A percentile compares a stretch with the other conserved stretches of the same genome.
Evolutionary conservation across 2,113 vertebrate species (phyloP).

Genomic region (Ciconia maguari): DNA sequence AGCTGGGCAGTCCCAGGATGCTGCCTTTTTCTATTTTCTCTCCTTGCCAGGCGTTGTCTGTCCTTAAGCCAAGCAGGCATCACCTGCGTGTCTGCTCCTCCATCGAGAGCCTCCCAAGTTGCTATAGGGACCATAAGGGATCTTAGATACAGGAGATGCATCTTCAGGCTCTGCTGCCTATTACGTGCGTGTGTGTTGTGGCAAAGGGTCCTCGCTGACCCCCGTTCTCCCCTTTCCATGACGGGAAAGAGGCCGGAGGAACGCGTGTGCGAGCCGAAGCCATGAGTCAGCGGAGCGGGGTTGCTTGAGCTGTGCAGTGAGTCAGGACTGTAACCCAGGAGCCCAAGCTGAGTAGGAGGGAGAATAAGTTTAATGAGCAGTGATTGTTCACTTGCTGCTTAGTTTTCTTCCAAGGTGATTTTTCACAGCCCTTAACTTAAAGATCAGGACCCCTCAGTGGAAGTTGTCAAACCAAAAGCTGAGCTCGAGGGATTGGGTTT

Average conservation of each 20-base stretch:
- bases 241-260: not conserved
- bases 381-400: slow-evolving; percentile 42
- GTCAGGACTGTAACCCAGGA: slow-evolving; percentile 37
- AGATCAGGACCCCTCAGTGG: not conserved
- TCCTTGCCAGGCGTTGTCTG: not conserved
- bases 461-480: not conserved
- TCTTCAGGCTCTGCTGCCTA: not conserved
- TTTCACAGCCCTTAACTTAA: not conserved
- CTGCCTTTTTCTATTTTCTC: not conserved
- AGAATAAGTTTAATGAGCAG: slow-evolving; percentile 25
- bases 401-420: not conserved
- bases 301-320: not conserved
- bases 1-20: not conserved
- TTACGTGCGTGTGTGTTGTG: rapidly evolving
- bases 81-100: not conserved
- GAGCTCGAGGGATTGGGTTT: not conserved
- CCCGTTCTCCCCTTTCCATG: not conserved
- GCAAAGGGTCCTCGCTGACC: not conserved
- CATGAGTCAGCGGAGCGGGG: slow-evolving; percentile 22
- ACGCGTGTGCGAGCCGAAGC: not conserved
- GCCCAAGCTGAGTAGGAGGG: slow-evolving; percentile 46
- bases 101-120: not conserved
- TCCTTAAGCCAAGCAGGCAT: not conserved
- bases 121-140: not conserved
- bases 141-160: not conserved